These are phyloP conservation scores for Xylocampa areola DNA, from an alignment of 2,888 invertebrate genomes.

Conservation along the genomic window DNA sequence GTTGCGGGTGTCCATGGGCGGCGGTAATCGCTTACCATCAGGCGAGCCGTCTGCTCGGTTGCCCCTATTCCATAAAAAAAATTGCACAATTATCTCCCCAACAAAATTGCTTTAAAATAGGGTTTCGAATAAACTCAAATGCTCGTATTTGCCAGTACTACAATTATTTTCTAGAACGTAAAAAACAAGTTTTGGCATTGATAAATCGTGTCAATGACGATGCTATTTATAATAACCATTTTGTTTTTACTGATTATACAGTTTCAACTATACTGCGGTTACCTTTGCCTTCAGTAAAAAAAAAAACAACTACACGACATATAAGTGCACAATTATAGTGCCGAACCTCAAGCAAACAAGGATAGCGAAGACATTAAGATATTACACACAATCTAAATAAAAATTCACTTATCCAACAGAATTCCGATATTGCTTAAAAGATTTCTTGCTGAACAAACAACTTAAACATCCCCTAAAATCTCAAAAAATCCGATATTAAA, in stretches of 20 bases:
- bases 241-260: constrained; percentile 12
- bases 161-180: constrained; percentile 21
- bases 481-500: constrained; percentile 55
- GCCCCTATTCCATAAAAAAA: too few relatives aligned
- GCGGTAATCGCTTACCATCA: too few relatives aligned
- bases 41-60: too few relatives aligned
- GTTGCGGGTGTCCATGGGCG: too few relatives aligned
- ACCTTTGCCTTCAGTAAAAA: too few relatives aligned
- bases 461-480: constrained; percentile 23
- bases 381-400: constrained; percentile 16
- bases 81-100: too few relatives aligned
- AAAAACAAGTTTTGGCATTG: constrained; percentile 21
- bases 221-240: constrained; percentile 1
- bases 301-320: too few relatives aligned
- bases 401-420: constrained; percentile 3
- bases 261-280: too few relatives aligned
- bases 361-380: not conserved
- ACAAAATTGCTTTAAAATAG: too few relatives aligned
- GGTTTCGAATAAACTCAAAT: not conserved
- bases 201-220: constrained; percentile 32
- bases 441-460: constrained; percentile 44
- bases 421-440: constrained; percentile 40
- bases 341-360: not conserved
- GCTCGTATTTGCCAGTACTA: too few relatives aligned
- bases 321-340: too few relatives aligned